A percentile compares a stretch with the other conserved stretches of the same genome.
These are phyloP conservation scores for Corbicula japonica DNA, from an alignment of 2,888 invertebrate genomes.

Conservation along the genomic window DNA sequence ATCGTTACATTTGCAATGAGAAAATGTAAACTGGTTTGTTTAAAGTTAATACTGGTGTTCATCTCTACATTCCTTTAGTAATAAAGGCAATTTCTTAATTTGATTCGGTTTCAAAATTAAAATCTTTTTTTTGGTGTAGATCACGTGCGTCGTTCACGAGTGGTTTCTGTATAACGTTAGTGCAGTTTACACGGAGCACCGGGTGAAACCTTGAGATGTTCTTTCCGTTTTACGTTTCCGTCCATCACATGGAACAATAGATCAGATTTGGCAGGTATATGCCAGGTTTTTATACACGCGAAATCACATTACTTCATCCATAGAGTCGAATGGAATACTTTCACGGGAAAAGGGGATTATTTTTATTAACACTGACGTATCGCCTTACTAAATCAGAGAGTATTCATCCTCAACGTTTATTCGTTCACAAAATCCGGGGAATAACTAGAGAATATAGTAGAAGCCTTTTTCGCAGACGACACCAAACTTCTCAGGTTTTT, in stretches of 20 bases:
- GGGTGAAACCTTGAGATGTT: conserved; percentile 29
- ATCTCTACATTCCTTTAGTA: too few species aligned
- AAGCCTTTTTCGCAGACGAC: conserved; percentile 36
- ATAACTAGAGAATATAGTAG: conserved; percentile 31
- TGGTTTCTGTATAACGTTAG: too few species aligned
- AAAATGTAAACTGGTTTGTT: too few species aligned
- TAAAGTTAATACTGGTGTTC: too few species aligned
- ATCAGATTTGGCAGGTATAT: conserved; percentile 62
- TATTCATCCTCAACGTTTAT: conserved; percentile 33
- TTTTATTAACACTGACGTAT: conserved; percentile 65
- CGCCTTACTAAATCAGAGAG: conserved; percentile 61
- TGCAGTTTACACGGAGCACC: too few species aligned
- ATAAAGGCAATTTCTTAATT: too few species aligned
- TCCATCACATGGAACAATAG: conserved; percentile 37
- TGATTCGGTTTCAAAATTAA: too few species aligned
- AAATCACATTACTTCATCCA: conserved; percentile 56
- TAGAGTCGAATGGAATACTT: conserved; percentile 54
- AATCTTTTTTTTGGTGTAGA: too few species aligned
- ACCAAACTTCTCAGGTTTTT: conserved; percentile 37
- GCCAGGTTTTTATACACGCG: conserved; percentile 38
- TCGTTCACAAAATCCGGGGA: conserved; percentile 19
- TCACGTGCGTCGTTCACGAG: too few species aligned
- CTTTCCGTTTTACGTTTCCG: conserved; percentile 1
- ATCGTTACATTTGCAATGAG: too few species aligned
- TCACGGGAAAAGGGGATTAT: conserved; percentile 60